Percentiles rank a stretch among this genome's conserved stretches.
Conservation (phyloP, 1,140 invertebrate species). For the Bombus picipes region DNA sequence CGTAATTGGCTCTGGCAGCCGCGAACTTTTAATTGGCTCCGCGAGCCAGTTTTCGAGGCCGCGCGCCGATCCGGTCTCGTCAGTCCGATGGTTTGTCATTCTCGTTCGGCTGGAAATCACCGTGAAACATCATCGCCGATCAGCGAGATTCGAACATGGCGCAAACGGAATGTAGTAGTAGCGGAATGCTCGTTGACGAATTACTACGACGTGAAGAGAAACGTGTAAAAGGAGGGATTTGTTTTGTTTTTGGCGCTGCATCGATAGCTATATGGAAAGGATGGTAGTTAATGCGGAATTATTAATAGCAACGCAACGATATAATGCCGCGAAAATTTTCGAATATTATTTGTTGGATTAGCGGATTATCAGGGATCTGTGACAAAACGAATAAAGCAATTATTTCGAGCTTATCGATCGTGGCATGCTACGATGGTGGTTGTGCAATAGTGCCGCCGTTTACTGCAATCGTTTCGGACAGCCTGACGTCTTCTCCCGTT, state of each 20-base stretch:
- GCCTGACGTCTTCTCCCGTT: background rate
- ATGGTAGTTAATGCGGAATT: slow-evolving; percentile 60
- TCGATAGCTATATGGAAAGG: slow-evolving; percentile 38
- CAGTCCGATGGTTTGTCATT: slow-evolving; percentile 61
- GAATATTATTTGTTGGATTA: slow-evolving; percentile 58
- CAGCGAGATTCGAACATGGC: no score
- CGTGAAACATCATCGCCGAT: slow-evolving; percentile 56
- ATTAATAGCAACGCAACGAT: slow-evolving; percentile 51
- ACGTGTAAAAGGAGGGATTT: background rate
- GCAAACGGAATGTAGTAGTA: no score
- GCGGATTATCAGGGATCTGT: slow-evolving; percentile 48
- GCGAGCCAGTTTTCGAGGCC: slow-evolving; percentile 24
- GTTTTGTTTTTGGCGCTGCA: background rate
- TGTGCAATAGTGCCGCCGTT: background rate
- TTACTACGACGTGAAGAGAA: background rate
- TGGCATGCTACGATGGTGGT: background rate
- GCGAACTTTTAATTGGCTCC: slow-evolving; percentile 68
- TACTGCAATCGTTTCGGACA: background rate
- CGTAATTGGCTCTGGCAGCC: slow-evolving; percentile 61
- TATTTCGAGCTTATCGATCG: slow-evolving; percentile 24
- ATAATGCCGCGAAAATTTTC: slow-evolving; percentile 50
- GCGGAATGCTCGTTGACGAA: no score
- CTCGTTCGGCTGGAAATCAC: slow-evolving; percentile 44
- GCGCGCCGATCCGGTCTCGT: background rate
- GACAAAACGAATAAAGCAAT: slow-evolving; percentile 40